Evolutionary conservation across 2,888 invertebrate genomes (phyloP).

Genomic region (Steromphala cineraria): DNA sequence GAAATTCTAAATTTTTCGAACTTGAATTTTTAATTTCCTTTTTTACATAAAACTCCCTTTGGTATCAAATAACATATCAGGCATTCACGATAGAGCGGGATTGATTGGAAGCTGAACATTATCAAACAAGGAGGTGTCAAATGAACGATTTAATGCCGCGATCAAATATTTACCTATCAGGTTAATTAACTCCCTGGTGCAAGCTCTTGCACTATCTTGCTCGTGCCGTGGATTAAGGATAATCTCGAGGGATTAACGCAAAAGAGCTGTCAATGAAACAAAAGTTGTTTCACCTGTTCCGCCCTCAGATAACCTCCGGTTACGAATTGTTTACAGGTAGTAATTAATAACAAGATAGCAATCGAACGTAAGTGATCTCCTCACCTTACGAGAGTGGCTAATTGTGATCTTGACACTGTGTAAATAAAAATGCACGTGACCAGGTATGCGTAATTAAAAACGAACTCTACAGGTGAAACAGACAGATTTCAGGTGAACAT

Average conservation of each 20-base stretch:
- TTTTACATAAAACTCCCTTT: too few relatives aligned
- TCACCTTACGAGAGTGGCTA: background rate
- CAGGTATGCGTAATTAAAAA: conserved; percentile 10
- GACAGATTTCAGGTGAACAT: background rate
- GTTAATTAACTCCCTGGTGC: conserved; percentile 1
- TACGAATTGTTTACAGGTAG: background rate
- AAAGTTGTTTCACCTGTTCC: background rate
- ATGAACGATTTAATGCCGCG: background rate
- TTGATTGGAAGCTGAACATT: too few relatives aligned
- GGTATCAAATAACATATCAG: too few relatives aligned
- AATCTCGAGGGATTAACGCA: background rate
- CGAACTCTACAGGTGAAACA: background rate
- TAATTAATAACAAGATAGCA: background rate
- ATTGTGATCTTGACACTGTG: conserved; percentile 15
- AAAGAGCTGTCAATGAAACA: background rate
- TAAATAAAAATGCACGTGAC: conserved; percentile 1
- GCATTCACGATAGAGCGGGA: too few relatives aligned
- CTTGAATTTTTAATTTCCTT: too few relatives aligned
- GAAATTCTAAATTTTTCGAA: too few relatives aligned
- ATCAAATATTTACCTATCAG: conserved; percentile 5
- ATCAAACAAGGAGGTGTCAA: too few relatives aligned
- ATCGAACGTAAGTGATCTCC: background rate
- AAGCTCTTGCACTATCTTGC: background rate
- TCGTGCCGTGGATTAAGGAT: background rate
- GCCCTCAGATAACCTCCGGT: background rate